A percentile compares a stretch with the other conserved stretches of the same genome.
Evolutionary conservation across 2,113 vertebrate genomes (phyloP).

Genomic region (Oceanodroma tethys): DNA sequence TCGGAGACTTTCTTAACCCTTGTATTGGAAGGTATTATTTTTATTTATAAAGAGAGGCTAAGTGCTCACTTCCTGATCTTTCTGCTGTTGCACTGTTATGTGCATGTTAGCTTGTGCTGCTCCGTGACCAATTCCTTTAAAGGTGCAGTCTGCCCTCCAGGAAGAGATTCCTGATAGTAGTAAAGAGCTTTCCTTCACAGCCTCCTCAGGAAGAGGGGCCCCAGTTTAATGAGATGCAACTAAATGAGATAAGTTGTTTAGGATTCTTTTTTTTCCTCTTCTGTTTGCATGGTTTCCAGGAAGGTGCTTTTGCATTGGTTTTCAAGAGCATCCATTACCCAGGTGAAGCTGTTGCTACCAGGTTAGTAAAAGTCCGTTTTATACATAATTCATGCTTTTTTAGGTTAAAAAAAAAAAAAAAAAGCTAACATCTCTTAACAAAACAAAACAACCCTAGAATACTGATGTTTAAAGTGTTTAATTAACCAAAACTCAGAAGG

Average conservation of each 20-base stretch:
- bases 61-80: neutral
- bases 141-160: conserved; percentile 9
- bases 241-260: neutral
- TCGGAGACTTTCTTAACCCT: neutral
- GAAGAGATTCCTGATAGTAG: conserved; percentile 16
- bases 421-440: neutral
- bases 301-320: conserved; percentile 92
- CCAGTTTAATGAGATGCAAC: neutral
- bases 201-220: conserved; percentile 1
- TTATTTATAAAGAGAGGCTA: neutral
- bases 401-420: neutral
- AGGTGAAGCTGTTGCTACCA: conserved; percentile 89
- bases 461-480: neutral
- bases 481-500: neutral
- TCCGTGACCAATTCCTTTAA: neutral
- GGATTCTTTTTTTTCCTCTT: neutral
- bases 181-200: neutral
- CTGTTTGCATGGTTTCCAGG: conserved; percentile 70
- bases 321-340: conserved; percentile 95
- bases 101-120: neutral
- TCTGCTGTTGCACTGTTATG: neutral
- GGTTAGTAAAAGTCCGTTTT: conserved; percentile 73
- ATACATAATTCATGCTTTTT: neutral
- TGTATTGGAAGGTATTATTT: neutral
- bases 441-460: neutral